Base-by-base conservation (phyloP, 2,113 vertebrate genomes). In the Talpa occidentalis region DNA sequence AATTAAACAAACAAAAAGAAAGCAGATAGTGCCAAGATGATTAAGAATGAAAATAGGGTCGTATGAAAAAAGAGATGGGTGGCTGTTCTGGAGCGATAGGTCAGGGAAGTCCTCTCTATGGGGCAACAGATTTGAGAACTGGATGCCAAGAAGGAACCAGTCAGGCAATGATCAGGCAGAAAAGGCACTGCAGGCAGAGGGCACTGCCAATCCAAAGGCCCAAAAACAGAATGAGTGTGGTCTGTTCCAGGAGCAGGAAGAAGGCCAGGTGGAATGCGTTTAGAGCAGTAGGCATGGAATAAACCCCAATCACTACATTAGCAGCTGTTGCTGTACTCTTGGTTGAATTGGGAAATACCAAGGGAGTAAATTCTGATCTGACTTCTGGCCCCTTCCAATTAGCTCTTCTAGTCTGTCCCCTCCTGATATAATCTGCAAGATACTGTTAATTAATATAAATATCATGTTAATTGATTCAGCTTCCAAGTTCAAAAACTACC, bases 401-500 rank as follows among this genome's bases (percentile, higher is more conserved):
- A 82, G 21, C 42, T 85, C 37, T 47, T 89, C n/a, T 73, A 85
- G 32, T 49, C 28, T 40, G 7, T 47, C 49, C n/a, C 22, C 44
- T 90, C 56, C 62, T 15, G 59, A 19, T 40, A 60, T 10, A 88
- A 84, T 17, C 35, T 88, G 5, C 17, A 84, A 8, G 66, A 76
- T 44, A 70, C 19, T 84, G 8, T 62, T 82, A 77, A 88, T 64
- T 67, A 95, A 54, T 37, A 37, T 72, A 95, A 89, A 69, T 35
- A n/a, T 30, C 10, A 77, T 22, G 30, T 47, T 26, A 73, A 87
- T 70, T 90, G 60, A 83, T 73, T 66, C 85, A 92, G 77, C 9
- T 76, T 90, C 44, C n/a, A 52, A 54, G 42, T 76, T 82, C 9
- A 79, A 85, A 97, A 94, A 82, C 37, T 15, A 19, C 47, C 26